A percentile compares a stretch with the other conserved stretches of the same genome.
These are phyloP conservation scores for Brachyopa scutellaris DNA, from an alignment of 2,888 invertebrate genomes.

Conservation along the genomic window DNA sequence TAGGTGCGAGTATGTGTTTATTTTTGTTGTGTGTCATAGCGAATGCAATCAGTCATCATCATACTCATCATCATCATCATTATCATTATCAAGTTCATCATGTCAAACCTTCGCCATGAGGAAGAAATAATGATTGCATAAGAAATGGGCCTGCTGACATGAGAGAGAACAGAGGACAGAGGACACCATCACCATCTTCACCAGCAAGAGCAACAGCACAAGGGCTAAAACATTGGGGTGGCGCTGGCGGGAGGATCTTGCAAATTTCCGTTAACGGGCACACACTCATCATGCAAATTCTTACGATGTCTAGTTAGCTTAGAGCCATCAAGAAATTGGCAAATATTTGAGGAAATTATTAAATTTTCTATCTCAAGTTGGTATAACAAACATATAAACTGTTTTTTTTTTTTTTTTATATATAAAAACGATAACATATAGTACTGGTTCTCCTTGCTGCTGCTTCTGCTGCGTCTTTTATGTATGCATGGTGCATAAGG, in stretches of 20 bases:
- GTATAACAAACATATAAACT: constrained; percentile 58
- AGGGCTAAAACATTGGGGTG: too few species aligned
- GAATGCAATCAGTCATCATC: constrained; percentile 67
- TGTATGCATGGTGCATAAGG: constrained; percentile 12
- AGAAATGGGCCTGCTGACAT: constrained; percentile 15
- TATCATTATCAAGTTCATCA: constrained; percentile 55
- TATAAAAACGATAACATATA: constrained; percentile 25
- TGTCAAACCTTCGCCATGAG: constrained; percentile 21
- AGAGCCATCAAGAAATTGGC: constrained; percentile 70
- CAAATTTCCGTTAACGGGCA: constrained; percentile 51
- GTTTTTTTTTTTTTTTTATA: too few species aligned
- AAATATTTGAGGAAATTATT: constrained; percentile 72
- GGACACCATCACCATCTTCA: constrained; percentile 16
- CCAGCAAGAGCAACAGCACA: too few species aligned
- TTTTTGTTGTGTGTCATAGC: constrained; percentile 36
- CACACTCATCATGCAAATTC: constrained; percentile 29
- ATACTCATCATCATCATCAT: constrained; percentile 46
- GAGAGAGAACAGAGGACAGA: constrained; percentile 8
- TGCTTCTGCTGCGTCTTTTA: constrained; percentile 22
- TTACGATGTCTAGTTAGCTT: constrained; percentile 64
- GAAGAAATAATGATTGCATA: constrained; percentile 29
- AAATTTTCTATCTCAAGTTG: constrained; percentile 65
- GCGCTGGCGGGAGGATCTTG: constrained; percentile 41
- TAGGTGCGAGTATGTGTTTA: constrained; percentile 3
- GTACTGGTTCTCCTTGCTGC: neutral